Base-by-base conservation (phyloP, 2,113 vertebrate genomes). In the Gopherus evgoodei region DNA sequence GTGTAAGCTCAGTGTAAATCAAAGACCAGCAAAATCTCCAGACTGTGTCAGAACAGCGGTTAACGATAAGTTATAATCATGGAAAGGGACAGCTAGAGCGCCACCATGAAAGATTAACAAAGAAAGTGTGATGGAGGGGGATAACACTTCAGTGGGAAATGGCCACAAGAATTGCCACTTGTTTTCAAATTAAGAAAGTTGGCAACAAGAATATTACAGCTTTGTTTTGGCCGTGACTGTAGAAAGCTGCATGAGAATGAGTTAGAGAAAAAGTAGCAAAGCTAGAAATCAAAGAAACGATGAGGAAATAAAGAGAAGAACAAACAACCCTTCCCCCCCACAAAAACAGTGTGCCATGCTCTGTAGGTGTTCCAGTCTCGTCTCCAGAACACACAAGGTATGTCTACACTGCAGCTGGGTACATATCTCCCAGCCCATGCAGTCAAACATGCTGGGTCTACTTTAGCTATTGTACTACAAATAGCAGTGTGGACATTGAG, bases 211-310 rank as follows among this genome's bases (percentile, higher is more conserved):
- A 0, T 81, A 9, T 3, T 59, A 9, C 2, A 5, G 50, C 4
- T 2, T 57, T 47, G 54, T 11, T 62, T 65, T 56, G 80, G 7
- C 44, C 4, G 0, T 1, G 3, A 29, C 16, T 54, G 2, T 31
- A 89, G 72, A 81, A 3, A 85, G 1, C 9, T 3, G 22, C 0
- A 1, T 27, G 79, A 80, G 83, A 89, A 56, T 49, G 19, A 8
- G 1, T 21, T 42, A 49, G 52, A 88, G 76, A 56, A 75, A 89
- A 44, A 72, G 72, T 53, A 82, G 31, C 47, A 76, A 76, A 6
- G n/a, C 22, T 76, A 76, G 38, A 42, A 27, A 25, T 76, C 42
- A 76, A 44, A 83, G 31, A 42, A 83, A 72, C 10, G 19, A 35
- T 85, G 72, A 27, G 5, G 79, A 88, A 84, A 29, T 0, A 5